phyloP scores from a whole-genome alignment of 1,140 invertebrate species.

The Colletes gigas region DNA sequence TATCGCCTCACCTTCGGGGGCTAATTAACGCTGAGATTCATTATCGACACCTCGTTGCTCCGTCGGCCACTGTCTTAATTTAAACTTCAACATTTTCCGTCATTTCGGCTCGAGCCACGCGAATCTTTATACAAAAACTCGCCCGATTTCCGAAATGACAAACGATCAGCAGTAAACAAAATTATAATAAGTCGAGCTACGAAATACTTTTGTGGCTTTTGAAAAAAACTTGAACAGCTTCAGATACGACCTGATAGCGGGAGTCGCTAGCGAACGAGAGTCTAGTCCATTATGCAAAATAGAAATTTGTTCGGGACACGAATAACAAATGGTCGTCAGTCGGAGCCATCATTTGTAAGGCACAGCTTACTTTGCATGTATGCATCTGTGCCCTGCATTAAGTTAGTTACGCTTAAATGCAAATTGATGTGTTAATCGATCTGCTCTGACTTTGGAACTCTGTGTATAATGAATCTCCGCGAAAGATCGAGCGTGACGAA shows the following conservation, averaged over 20 bases:
- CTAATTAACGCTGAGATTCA: conserved; percentile 79
- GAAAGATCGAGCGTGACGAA: conserved; percentile 20
- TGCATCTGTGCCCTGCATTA: conserved; percentile 72
- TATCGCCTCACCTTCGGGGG: conserved; percentile 71
- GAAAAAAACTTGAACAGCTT: neutral
- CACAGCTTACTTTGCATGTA: conserved; percentile 71
- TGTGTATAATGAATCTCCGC: conserved; percentile 63
- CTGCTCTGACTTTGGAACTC: conserved; percentile 63
- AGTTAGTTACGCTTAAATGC: conserved; percentile 81
- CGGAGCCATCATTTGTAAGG: conserved; percentile 69
- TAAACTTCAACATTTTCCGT: conserved; percentile 51
- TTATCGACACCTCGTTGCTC: conserved; percentile 76
- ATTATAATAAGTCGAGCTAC: neutral
- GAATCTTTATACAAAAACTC: neutral
- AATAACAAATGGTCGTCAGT: conserved; percentile 61
- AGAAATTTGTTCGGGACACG: conserved; percentile 61
- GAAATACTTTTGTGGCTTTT: neutral
- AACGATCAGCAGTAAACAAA: neutral
- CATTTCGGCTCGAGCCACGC: neutral
- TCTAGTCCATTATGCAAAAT: conserved; percentile 51
- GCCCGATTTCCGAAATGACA: neutral
- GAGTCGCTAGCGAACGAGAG: neutral
- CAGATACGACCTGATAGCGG: neutral
- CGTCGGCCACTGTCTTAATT: conserved; percentile 73
- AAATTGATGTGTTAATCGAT: conserved; percentile 77